These are phyloP conservation scores for Elgaria multicarinata DNA, from an alignment of 2,113 vertebrate genomes.

Conservation along the genomic window DNA sequence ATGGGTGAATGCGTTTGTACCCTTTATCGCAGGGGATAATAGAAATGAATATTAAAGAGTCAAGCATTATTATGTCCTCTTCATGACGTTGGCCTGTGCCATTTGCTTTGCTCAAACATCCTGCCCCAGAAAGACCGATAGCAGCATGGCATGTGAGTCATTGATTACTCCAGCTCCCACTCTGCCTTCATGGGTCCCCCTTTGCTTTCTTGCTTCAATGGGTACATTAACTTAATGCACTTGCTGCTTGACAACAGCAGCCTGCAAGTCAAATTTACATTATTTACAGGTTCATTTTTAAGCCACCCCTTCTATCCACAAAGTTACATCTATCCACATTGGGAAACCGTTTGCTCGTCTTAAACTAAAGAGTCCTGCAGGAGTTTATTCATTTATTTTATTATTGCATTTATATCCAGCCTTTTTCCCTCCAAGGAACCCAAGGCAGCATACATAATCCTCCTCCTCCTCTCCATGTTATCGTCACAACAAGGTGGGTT, in stretches of 20 bases:
- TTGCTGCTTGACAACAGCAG: not conserved
- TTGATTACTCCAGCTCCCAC: slow-evolving; percentile 1
- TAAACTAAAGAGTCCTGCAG: not conserved
- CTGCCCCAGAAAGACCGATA: slow-evolving; percentile 34
- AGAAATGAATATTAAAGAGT: not conserved
- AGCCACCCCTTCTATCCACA: not conserved
- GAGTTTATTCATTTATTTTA: too few species aligned
- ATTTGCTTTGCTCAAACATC: slow-evolving; percentile 51
- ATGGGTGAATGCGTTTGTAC: not conserved
- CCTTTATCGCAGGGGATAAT: not conserved
- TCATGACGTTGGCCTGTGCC: not conserved
- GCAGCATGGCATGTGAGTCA: slow-evolving; percentile 28
- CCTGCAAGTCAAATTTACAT: not conserved
- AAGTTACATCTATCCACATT: too few species aligned
- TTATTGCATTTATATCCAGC: too few species aligned
- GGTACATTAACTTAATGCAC: not conserved
- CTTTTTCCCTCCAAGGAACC: too few species aligned
- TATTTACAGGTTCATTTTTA: not conserved
- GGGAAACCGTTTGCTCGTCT: too few species aligned
- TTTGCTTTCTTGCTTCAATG: not conserved
- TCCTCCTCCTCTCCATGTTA: too few species aligned
- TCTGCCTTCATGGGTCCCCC: not conserved
- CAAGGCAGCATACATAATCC: too few species aligned
- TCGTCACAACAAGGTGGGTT: too few species aligned
- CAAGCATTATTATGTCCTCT: not conserved